Evolutionary conservation across 2,888 invertebrate species (phyloP).

Genomic region (Philonicus albiceps): DNA sequence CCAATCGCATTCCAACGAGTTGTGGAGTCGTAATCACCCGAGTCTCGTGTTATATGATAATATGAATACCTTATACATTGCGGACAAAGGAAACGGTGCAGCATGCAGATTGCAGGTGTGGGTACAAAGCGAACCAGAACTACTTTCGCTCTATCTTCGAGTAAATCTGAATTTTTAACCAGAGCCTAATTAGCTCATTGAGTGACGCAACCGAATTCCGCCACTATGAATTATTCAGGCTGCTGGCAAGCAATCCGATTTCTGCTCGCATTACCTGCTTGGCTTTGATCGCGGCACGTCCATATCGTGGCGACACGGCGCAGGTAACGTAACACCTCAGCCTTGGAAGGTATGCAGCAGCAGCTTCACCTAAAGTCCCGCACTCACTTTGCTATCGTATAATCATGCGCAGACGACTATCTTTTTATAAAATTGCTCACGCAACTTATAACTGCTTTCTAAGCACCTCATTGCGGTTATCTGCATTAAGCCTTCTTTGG

Average conservation of each 20-base stretch:
- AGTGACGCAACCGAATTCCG: constrained; percentile 13
- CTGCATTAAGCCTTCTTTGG: neutral
- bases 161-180: neutral
- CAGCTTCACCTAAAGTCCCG: neutral
- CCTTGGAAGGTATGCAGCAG: constrained; percentile 9
- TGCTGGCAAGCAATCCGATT: neutral
- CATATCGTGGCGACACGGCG: neutral
- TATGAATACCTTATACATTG: neutral
- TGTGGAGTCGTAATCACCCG: neutral
- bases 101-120: neutral
- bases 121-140: constrained; percentile 16
- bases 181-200: neutral
- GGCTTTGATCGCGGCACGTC: neutral
- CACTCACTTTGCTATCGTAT: neutral
- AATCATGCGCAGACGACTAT: neutral
- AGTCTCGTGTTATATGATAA: neutral
- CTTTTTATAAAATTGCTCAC: neutral
- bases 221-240: constrained; percentile 1
- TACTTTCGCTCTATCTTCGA: neutral
- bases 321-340: constrained; percentile 16
- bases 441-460: constrained; percentile 1
- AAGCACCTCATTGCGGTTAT: neutral
- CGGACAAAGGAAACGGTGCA: neutral
- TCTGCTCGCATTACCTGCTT: neutral
- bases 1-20: neutral